Conservation (phyloP, 2,888 invertebrate species). For the Aphidius colemani region DNA sequence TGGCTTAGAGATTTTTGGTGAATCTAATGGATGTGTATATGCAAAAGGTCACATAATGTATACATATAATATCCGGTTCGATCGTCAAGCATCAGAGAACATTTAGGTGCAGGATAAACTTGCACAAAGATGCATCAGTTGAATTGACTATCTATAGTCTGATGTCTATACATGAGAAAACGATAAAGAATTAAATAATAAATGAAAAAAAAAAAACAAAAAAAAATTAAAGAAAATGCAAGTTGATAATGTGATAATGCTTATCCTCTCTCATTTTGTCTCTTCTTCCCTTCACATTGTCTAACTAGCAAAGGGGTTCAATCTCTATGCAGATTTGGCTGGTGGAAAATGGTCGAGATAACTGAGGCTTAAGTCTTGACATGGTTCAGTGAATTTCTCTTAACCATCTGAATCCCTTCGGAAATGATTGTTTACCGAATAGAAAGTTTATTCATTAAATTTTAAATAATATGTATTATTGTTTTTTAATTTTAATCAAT, state of each 20-base stretch:
- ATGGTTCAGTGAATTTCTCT: slow-evolving; percentile 16
- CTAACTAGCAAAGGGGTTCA: slow-evolving; percentile 35
- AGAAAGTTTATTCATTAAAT: background rate
- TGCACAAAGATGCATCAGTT: slow-evolving; percentile 7
- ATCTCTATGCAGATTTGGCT: slow-evolving; percentile 46
- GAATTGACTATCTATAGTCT: too few relatives aligned
- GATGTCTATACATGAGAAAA: slow-evolving; percentile 32
- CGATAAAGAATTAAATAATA: slow-evolving; percentile 11
- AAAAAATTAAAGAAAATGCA: slow-evolving; percentile 5
- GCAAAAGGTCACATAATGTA: too few relatives aligned
- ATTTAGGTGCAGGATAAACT: too few relatives aligned
- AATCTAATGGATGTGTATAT: too few relatives aligned
- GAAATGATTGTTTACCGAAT: too few relatives aligned
- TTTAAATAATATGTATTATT: too few relatives aligned
- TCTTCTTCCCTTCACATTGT: slow-evolving; percentile 16
- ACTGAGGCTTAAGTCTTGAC: slow-evolving; percentile 14
- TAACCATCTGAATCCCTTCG: background rate
- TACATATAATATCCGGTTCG: too few relatives aligned
- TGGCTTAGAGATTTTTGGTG: too few relatives aligned
- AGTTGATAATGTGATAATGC: slow-evolving; percentile 29
- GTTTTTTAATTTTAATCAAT: too few relatives aligned
- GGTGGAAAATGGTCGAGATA: slow-evolving; percentile 31
- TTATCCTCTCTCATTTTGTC: slow-evolving; percentile 6
- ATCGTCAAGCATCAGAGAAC: too few relatives aligned
- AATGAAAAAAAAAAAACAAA: slow-evolving; percentile 1